Conservation (phyloP, 2,113 vertebrate genomes). For the cat (Felis catus) region F.catus_Fca126_mat1.0 CM031419.1:57653501-57654000, state of each 20-base stretch:
- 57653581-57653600: not conserved
- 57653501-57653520: not conserved
- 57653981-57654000: conserved; percentile 36
- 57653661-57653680: not conserved
- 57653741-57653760: not conserved
- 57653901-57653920: conserved; percentile 1
- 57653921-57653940: not conserved
- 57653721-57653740: not conserved
- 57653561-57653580: not conserved
- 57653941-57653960: not conserved
- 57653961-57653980: conserved; percentile 23
- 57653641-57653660: not conserved
- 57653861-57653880: not conserved
- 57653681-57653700: not conserved
- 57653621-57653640: not conserved
- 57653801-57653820: not conserved
- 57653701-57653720: not conserved
- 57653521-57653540: not conserved
- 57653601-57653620: not conserved
- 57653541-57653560: not conserved
- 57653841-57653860: not conserved
- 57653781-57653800: not conserved
- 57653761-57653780: not conserved
- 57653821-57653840: conserved; percentile 3
- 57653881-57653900: not conserved